phyloP scores from a whole-genome alignment of 2,888 invertebrate genomes.

The Podabrus alpinus region DNA sequence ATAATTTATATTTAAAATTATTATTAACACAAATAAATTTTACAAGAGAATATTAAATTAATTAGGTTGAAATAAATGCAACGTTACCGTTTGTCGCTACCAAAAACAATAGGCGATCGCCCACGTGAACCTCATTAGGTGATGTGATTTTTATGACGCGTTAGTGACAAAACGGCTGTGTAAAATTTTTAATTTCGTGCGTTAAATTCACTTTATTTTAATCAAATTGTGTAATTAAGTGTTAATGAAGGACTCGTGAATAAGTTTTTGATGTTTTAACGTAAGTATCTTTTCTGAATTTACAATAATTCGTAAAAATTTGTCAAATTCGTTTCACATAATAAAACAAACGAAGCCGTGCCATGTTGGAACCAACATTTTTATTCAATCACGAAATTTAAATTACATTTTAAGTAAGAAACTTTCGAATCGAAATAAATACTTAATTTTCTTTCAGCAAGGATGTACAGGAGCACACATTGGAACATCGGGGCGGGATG shows the following conservation, averaged over 20 bases:
- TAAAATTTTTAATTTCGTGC: background rate
- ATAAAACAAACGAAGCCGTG: background rate
- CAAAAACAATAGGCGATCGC: background rate
- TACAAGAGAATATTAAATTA: too few relatives aligned
- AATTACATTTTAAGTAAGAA: background rate
- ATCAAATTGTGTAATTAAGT: background rate
- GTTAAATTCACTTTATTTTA: background rate
- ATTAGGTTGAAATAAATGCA: background rate
- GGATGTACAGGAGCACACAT: background rate
- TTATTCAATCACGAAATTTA: background rate
- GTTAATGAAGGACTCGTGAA: background rate
- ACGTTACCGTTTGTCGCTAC: background rate
- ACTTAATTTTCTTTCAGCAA: background rate
- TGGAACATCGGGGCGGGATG: background rate
- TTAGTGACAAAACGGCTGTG: background rate
- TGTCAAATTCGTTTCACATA: background rate
- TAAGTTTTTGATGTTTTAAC: background rate
- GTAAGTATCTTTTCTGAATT: background rate
- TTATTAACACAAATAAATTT: too few relatives aligned
- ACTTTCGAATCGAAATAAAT: background rate
- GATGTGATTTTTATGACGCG: background rate
- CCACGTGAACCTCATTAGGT: background rate
- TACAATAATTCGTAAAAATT: background rate
- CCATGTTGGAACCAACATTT: background rate
- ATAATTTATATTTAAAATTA: too few relatives aligned